phyloP scores from a whole-genome alignment of 2,113 vertebrate genomes.

The pig (Sus scrofa) region T2T-Sscrofa CM000820.6:14085501-14086000 shows the following conservation, averaged over 20 bases:
- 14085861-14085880: no score
- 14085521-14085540: neutral
- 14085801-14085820: no score
- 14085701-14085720: neutral
- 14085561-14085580: neutral
- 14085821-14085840: no score
- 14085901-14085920: no score
- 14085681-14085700: neutral
- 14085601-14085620: neutral
- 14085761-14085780: neutral
- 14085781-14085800: neutral
- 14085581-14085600: neutral
- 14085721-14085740: neutral
- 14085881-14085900: no score
- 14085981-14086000: no score
- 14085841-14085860: no score
- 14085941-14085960: no score
- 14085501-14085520: conserved; percentile 12
- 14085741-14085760: neutral
- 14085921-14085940: no score
- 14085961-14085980: no score
- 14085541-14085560: neutral
- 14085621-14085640: neutral
- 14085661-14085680: neutral
- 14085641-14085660: neutral